phyloP scores from a whole-genome alignment of 1,140 invertebrate species.

The Trichonephila inaurata region DNA sequence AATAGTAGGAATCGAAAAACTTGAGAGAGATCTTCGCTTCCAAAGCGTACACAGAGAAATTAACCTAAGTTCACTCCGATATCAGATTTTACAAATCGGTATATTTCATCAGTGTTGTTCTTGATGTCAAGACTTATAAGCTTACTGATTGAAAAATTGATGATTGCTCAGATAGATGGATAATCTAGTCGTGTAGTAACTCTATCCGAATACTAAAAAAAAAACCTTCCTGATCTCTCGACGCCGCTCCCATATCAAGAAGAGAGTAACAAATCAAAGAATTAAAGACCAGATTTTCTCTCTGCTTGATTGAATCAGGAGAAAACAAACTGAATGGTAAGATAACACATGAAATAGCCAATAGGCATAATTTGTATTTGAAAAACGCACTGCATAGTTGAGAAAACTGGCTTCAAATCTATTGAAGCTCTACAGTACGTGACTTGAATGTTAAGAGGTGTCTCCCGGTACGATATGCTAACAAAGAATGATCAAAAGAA shows the following conservation, averaged over 20 bases:
- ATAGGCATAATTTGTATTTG: slow-evolving; percentile 31
- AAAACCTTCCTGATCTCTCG: neutral
- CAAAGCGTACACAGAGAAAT: neutral
- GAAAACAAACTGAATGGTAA: neutral
- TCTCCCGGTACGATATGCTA: neutral
- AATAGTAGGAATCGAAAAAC: too few relatives aligned
- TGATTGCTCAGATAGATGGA: neutral
- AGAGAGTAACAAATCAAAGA: slow-evolving; percentile 5
- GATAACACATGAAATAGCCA: slow-evolving; percentile 29
- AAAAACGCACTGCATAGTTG: neutral
- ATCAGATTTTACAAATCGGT: neutral
- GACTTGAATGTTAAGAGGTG: neutral
- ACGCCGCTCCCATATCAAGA: neutral
- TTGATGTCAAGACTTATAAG: neutral
- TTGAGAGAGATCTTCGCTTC: neutral
- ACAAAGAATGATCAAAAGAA: neutral
- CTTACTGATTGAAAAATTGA: neutral
- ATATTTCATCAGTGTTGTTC: neutral
- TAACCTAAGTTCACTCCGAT: neutral
- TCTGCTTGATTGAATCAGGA: slow-evolving; percentile 17
- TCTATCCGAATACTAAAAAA: neutral
- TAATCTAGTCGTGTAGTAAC: neutral
- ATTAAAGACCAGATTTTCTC: slow-evolving; percentile 7
- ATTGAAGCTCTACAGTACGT: neutral
- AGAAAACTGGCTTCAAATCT: neutral